Evolutionary conservation across 2,797 vertebrate genomes (phyloP).

Genomic region (Enteromius thamalakanensis): DNA sequence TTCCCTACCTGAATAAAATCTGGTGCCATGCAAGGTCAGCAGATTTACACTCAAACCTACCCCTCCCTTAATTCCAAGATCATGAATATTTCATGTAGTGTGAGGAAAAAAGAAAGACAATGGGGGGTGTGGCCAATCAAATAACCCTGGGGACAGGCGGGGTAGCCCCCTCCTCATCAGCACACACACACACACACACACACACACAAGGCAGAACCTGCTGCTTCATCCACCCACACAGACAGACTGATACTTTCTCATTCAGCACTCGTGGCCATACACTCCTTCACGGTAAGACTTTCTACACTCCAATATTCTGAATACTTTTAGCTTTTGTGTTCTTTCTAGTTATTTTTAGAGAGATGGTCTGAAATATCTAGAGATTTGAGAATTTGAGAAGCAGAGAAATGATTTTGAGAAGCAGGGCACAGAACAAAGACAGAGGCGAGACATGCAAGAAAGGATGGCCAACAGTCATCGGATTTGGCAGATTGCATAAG

Average conservation of each 20-base stretch:
- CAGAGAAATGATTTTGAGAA: background rate
- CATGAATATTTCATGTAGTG: conserved; percentile 57
- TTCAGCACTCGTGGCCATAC: conserved; percentile 11
- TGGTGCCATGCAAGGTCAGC: conserved; percentile 6
- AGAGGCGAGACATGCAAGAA: conserved; percentile 5
- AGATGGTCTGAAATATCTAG: background rate
- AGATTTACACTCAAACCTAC: conserved; percentile 36
- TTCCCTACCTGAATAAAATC: background rate
- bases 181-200: background rate
- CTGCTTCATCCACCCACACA: conserved; percentile 29
- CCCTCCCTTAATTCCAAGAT: conserved; percentile 17
- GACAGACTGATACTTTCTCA: conserved; percentile 22
- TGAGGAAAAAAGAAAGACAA: conserved; percentile 24
- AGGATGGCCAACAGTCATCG: conserved; percentile 16
- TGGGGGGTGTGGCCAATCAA: conserved; percentile 31
- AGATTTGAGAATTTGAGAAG: background rate
- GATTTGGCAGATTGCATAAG: background rate
- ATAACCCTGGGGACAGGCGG: conserved; percentile 32
- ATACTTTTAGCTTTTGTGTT: conserved; percentile 6
- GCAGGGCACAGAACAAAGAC: conserved; percentile 30
- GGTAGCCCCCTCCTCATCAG: conserved; percentile 39
- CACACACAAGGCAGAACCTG: background rate
- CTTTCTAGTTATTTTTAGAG: background rate
- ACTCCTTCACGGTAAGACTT: conserved; percentile 25
- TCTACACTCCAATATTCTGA: background rate